Base-by-base conservation (phyloP, 2,113 vertebrate genomes). In the Ceyx melanurus region DNA sequence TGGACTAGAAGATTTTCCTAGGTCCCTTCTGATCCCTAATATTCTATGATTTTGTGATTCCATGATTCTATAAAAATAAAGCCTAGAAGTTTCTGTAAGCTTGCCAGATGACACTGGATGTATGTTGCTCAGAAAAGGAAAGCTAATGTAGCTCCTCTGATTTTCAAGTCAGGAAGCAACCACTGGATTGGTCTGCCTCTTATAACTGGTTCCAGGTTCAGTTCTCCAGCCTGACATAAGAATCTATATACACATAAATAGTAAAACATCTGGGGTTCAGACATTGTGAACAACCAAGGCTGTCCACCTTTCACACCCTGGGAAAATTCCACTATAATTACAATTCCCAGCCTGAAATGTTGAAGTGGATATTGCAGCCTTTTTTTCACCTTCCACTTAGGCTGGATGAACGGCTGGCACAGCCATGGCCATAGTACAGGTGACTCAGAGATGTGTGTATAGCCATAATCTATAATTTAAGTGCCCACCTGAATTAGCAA, bases 401-500 rank as follows among this genome's bases (percentile, higher is more conserved):
- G n/a, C 48, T 80, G 35, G 31, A 76, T 3, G 18, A 72, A 33
- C 0, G 18, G 15, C 75, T 61, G 65, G 35, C 2, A 1, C 21
- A 45, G n/a, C 54, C 4, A 9, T n/a, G 45, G 66, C 57, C 31
- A 3, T 13, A 25, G 71, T 37, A 37, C 66, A 58, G 62, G 66
- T 70, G 19, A 31, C 45, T 82, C 13, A 2, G 26, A 67, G 74
- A 42, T 23, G 5, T 22, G 13, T 73, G 15, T 22, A 13, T 62
- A 70, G 45, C 9, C 2, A 2, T 66, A 82, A 85, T 73, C 71
- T 89, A 11, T 35, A 50, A 51, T 78, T 75, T 64, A 67, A 92
- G 74, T 42, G 65, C 53, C 28, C 66, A 65, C 70, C 81, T 92
- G 88, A 92, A 88, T 88, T 91, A 88, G 37, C 46, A 89, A 60